These are phyloP conservation scores for Sphaeramia orbicularis DNA, from an alignment of 2,797 vertebrate species.

Conservation along the genomic window DNA sequence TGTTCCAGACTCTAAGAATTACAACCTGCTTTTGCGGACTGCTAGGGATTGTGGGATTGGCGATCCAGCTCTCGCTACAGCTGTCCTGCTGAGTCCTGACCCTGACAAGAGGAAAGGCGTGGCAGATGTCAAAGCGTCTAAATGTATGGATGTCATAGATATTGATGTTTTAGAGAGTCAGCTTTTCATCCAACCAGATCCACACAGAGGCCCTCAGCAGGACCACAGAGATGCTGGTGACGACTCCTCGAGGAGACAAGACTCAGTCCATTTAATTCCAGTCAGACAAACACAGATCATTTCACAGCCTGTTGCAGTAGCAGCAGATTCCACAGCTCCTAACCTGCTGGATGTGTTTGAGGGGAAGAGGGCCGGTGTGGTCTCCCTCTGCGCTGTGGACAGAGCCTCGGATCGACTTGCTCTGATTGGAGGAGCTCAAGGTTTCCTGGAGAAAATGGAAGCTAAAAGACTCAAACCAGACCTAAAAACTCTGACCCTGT, in stretches of 20 bases:
- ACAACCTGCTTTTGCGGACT: constrained; percentile 90
- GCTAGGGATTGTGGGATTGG: constrained; percentile 94
- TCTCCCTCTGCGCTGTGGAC: constrained; percentile 85
- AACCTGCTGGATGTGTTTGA: constrained; percentile 88
- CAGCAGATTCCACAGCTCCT: constrained; percentile 51
- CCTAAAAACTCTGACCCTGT: constrained; percentile 90
- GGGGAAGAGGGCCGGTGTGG: constrained; percentile 51
- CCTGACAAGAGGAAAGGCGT: constrained; percentile 3
- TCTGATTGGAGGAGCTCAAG: constrained; percentile 87
- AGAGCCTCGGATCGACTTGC: constrained; percentile 85
- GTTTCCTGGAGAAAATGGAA: constrained; percentile 91
- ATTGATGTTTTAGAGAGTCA: constrained; percentile 87
- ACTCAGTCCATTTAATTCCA: constrained; percentile 45
- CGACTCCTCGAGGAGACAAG: background rate
- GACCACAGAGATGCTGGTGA: background rate
- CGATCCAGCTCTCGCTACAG: constrained; percentile 78
- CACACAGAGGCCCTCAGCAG: background rate
- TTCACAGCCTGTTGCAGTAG: constrained; percentile 1
- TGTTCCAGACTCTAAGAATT: constrained; percentile 83
- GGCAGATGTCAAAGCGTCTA: constrained; percentile 4
- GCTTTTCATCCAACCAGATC: constrained; percentile 77
- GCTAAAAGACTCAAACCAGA: constrained; percentile 81
- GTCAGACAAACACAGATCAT: constrained; percentile 14
- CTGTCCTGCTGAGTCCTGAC: constrained; percentile 80
- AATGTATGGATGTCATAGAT: constrained; percentile 53